Evolutionary conservation across 2,113 vertebrate genomes (phyloP), one percentile per base, ranked within the genome.

Genomic region (Rhodinocichla rosea): DNA sequence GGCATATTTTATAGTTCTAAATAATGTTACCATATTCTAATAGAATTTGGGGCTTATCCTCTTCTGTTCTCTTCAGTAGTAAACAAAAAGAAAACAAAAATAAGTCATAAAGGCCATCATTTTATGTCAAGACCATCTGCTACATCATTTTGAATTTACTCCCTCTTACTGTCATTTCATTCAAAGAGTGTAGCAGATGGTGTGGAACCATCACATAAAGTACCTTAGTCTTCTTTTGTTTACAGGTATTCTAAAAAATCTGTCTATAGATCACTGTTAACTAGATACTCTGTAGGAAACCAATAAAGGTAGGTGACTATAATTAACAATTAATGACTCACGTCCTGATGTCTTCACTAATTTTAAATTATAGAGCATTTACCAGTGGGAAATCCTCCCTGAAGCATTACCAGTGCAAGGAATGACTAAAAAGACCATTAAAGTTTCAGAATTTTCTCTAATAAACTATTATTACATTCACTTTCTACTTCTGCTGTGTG

Each of bases 111-210:
- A 63, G 69, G 11, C 42, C 50, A 86, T 37, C 1, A 68, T 92
- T 93, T 95, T 83, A 45, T 92, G 40, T 76, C 24, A 59, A 78
- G 40, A 63, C 49, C 92, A 95, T 91, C 87, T 96, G 85, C 35
- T 86, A 27, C 44, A 68, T 63, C 3, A 44, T 84, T 91, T 93
- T 50, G 60, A 27, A 67, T 86, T 84, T 87, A 75, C 7, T 76
- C 9, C 32, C 63, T 84, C 70, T 77, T 70, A 37, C 40, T 59
- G 24, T 84, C 20, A 44, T 85, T 96, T 93, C 56, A 60, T 89
- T 93, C 73, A 92, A 75, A 95, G 40, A 68, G 13, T 28, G 11
- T 30, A 84, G 52, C 93, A 97, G 93, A 94, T 95, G 94, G 87
- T 52, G 42, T 56, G 68, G 47, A 96, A 80, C 78, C 67, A 77